Conservation (phyloP, 2,888 invertebrate genomes). For the Aphelenchoides bicaudatus region DNA sequence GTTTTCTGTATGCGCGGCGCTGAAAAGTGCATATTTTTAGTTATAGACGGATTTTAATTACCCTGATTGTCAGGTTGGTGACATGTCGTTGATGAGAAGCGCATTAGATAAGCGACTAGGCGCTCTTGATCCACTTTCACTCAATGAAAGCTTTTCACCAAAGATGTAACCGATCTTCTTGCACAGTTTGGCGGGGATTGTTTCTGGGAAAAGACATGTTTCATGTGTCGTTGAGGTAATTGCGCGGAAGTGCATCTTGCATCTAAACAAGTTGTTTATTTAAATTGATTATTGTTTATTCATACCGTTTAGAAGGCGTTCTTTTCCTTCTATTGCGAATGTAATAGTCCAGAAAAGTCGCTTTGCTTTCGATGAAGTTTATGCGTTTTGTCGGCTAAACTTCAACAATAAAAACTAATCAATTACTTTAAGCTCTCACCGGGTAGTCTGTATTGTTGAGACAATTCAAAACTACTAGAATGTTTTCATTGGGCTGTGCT, state of each 20-base stretch:
- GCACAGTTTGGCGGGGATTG: constrained; percentile 35
- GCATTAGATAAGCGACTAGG: constrained; percentile 23
- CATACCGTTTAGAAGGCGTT: constrained; percentile 41
- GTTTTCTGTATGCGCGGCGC: constrained; percentile 3
- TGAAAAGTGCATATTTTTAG: neutral
- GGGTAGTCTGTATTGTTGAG: constrained; percentile 26
- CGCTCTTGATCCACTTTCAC: constrained; percentile 30
- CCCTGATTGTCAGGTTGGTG: constrained; percentile 9
- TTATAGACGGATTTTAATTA: neutral
- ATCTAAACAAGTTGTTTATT: constrained; percentile 27
- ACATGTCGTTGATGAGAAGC: too few species aligned
- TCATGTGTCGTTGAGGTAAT: constrained; percentile 41
- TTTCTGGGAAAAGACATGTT: constrained; percentile 38
- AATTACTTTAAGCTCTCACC: constrained; percentile 6
- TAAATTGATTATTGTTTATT: neutral
- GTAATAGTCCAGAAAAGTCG: constrained; percentile 54
- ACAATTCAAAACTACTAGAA: constrained; percentile 37
- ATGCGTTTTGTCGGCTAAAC: constrained; percentile 41
- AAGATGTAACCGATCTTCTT: constrained; percentile 39
- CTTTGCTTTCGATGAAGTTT: constrained; percentile 51
- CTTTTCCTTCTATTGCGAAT: constrained; percentile 46
- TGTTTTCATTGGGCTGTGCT: constrained; percentile 41
- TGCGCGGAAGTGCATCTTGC: constrained; percentile 41
- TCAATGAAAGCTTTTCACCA: constrained; percentile 37
- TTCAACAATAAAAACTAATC: neutral